phyloP scores from a whole-genome alignment of 2,797 vertebrate genomes.

The Hippocampus kuda region DNA sequence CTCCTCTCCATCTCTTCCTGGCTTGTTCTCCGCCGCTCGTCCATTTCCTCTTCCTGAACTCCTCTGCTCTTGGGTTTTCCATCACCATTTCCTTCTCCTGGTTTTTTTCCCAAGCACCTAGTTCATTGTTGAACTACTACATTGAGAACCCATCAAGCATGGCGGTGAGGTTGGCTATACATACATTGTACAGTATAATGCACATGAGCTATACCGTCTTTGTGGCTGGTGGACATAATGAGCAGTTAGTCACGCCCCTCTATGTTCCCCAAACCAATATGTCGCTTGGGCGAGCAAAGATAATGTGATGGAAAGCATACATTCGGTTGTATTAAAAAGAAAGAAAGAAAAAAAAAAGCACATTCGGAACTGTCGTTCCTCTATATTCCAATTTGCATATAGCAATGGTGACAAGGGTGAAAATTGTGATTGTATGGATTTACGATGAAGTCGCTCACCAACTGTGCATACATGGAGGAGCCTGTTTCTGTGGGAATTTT shows the following conservation, averaged over 20 bases:
- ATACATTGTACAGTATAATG: not conserved
- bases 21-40: constrained; percentile 10
- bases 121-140: not conserved
- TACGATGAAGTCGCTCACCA: not conserved
- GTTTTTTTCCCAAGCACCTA: not conserved
- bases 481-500: too few relatives aligned
- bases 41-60: constrained; percentile 6
- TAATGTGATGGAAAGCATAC: not conserved
- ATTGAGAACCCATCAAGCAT: not conserved
- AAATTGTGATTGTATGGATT: not conserved
- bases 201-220: not conserved
- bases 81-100: not conserved
- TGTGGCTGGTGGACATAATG: not conserved
- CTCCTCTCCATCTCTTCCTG: constrained; percentile 10
- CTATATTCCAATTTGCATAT: not conserved
- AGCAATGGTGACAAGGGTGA: not conserved
- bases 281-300: not conserved
- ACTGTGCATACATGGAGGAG: too few relatives aligned
- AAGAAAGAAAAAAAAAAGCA: not conserved
- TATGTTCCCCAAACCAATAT: not conserved
- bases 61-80: not conserved
- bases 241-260: not conserved
- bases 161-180: not conserved
- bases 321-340: not conserved
- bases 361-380: not conserved